A percentile compares a stretch with the other conserved stretches of the same genome.
phyloP scores from a whole-genome alignment of 30 jellyfish, hydroid and myxozoan species.

The Rhopilema esculentum region DNA sequence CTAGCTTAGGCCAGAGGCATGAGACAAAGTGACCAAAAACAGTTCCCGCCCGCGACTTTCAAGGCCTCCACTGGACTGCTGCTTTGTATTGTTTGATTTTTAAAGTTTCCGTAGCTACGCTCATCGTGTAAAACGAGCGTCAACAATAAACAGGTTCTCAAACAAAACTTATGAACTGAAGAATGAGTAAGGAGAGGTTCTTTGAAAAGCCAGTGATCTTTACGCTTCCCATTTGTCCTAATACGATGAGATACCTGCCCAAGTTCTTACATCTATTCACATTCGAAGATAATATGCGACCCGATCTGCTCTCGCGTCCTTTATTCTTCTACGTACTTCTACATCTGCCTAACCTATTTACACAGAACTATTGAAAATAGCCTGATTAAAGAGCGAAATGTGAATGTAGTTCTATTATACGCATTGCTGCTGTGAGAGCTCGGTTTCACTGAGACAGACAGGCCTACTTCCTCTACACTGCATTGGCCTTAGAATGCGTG shows the following conservation, averaged over 20 bases:
- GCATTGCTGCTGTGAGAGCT: background rate
- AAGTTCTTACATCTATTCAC: background rate
- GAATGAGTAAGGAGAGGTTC: background rate
- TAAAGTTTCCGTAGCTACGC: background rate
- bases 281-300: background rate
- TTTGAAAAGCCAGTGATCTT: slow-evolving; percentile 41
- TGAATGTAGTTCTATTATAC: background rate
- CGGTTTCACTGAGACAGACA: background rate
- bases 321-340: background rate
- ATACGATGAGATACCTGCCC: slow-evolving; percentile 45
- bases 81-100: background rate
- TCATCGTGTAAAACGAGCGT: background rate
- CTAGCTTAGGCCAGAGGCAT: no score
- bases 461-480: background rate
- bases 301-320: background rate
- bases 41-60: background rate
- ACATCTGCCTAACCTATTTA: background rate
- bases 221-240: slow-evolving; percentile 25
- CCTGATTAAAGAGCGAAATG: background rate
- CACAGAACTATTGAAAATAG: background rate
- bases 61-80: background rate
- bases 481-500: no score
- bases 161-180: slow-evolving; percentile 12
- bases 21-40: background rate
- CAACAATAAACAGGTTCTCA: slow-evolving; percentile 50